phyloP scores from a whole-genome alignment of 2,888 invertebrate genomes.

The Drosophila parthenogenetica region DNA sequence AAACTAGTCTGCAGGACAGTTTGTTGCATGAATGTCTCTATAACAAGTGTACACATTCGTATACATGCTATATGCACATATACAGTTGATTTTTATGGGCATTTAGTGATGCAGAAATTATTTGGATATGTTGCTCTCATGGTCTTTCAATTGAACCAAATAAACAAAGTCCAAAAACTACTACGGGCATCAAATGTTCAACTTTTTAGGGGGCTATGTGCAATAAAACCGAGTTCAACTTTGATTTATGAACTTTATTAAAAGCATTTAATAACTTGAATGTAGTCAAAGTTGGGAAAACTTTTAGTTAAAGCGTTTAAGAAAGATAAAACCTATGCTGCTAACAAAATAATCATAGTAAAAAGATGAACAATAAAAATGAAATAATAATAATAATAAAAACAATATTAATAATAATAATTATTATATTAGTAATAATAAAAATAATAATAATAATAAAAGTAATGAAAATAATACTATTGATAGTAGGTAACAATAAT shows the following conservation, averaged over 20 bases:
- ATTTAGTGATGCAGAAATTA: constrained; percentile 79
- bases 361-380: too few relatives aligned
- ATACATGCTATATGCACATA: constrained; percentile 10
- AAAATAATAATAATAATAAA: too few relatives aligned
- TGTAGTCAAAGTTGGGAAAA: not conserved
- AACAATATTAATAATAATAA: too few relatives aligned
- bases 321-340: not conserved
- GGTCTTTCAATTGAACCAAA: constrained; percentile 53
- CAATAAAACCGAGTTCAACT: not conserved
- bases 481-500: not conserved
- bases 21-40: constrained; percentile 59
- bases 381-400: too few relatives aligned
- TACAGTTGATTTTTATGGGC: constrained; percentile 70
- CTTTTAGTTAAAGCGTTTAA: not conserved
- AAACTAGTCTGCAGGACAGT: constrained; percentile 35
- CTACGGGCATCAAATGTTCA: constrained; percentile 24
- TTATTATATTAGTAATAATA: too few relatives aligned
- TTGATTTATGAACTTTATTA: constrained; percentile 5
- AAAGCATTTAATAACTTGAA: not conserved
- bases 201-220: not conserved
- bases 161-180: constrained; percentile 44
- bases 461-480: too few relatives aligned
- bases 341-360: too few relatives aligned
- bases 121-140: constrained; percentile 53
- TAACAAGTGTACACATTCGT: constrained; percentile 22